These are phyloP conservation scores for Drosophila pallidifrons DNA, from an alignment of 1,140 invertebrate species.

Conservation along the genomic window DNA sequence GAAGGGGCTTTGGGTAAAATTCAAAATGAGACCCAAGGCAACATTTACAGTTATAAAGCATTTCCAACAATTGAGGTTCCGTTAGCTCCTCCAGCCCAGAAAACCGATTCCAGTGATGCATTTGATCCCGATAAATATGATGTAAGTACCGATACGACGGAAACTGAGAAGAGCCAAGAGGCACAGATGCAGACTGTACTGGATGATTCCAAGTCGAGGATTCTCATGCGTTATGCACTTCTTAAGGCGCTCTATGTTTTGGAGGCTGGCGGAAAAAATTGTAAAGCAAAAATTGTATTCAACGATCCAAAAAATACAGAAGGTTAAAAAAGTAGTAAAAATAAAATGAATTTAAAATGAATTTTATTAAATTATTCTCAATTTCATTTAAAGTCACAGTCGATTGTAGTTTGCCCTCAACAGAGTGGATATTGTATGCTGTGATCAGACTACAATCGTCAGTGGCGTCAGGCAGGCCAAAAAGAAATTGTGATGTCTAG, in stretches of 20 bases:
- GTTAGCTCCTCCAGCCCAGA: not conserved
- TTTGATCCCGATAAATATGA: no score
- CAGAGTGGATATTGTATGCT: slow-evolving; percentile 6
- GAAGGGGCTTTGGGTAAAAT: no score
- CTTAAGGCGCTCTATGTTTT: slow-evolving; percentile 27
- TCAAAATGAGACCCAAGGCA: not conserved
- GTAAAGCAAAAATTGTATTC: slow-evolving; percentile 25
- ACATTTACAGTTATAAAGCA: not conserved
- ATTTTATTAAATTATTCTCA: not conserved
- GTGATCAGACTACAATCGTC: slow-evolving; percentile 15
- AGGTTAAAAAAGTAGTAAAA: not conserved
- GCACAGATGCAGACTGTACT: slow-evolving; percentile 7
- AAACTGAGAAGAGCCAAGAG: not conserved
- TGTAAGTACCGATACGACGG: no score
- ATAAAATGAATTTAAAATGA: not conserved
- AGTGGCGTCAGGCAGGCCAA: not conserved
- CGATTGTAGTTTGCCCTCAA: slow-evolving; percentile 11
- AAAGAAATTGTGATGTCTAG: not conserved
- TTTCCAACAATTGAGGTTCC: not conserved
- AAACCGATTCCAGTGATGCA: not conserved
- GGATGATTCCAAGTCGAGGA: slow-evolving; percentile 24
- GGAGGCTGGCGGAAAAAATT: slow-evolving; percentile 11
- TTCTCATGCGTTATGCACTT: slow-evolving; percentile 37
- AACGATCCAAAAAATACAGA: not conserved
- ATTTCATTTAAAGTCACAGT: not conserved